Conservation (phyloP, 2,797 vertebrate genomes). For the Chelon auratus region DNA sequence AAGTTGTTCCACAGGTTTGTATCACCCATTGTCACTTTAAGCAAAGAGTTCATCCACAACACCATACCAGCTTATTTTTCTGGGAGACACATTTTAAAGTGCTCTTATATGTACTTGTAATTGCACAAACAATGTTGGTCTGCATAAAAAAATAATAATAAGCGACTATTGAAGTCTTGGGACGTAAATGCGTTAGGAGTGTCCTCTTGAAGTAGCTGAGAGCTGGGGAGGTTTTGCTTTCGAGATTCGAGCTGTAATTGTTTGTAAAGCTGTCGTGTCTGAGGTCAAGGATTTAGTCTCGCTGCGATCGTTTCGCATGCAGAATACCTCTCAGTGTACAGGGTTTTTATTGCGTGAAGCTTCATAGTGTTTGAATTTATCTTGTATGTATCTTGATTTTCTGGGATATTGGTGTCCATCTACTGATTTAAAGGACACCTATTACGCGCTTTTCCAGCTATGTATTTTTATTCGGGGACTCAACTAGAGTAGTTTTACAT, state of each 20-base stretch:
- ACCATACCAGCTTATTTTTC: background rate
- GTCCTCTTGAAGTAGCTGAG: background rate
- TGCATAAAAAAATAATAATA: too few species aligned
- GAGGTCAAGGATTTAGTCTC: background rate
- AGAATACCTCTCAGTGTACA: background rate
- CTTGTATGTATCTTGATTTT: too few species aligned
- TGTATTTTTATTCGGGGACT: too few species aligned
- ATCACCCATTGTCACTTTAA: background rate
- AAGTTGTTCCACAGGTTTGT: too few species aligned
- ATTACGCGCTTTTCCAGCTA: too few species aligned
- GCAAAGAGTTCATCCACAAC: constrained; percentile 14
- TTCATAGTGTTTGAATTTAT: background rate
- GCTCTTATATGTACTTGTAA: constrained; percentile 19
- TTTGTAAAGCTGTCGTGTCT: background rate
- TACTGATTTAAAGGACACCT: too few species aligned
- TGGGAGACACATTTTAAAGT: background rate
- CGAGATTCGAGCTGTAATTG: background rate
- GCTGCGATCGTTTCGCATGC: background rate
- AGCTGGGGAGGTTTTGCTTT: background rate
- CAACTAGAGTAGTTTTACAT: too few species aligned
- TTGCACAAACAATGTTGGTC: background rate
- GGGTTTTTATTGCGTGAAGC: background rate
- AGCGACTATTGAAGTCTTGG: background rate
- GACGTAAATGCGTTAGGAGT: background rate
- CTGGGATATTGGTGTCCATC: too few species aligned